phyloP scores from a whole-genome alignment of 2,113 vertebrate genomes.

The Alectura lathami region DNA sequence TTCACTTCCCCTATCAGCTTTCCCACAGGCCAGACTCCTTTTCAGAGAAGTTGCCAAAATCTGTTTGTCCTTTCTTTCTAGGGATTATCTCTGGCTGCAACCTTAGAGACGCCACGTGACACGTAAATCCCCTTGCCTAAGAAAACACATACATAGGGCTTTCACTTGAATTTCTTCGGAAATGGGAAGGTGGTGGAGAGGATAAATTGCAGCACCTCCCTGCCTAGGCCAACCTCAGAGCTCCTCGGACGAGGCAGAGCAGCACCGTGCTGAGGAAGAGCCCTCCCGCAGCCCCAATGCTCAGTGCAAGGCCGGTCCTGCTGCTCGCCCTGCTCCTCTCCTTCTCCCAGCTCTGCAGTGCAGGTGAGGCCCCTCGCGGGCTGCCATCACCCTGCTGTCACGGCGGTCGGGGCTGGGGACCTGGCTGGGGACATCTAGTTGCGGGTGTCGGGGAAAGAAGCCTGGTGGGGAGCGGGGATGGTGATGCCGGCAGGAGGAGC shows the following conservation, averaged over 20 bases:
- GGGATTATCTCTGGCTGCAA: not conserved
- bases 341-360: accelerated
- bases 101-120: not conserved
- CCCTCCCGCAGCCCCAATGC: not conserved
- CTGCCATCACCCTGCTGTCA: not conserved
- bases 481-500: not conserved
- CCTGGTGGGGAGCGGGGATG: accelerated
- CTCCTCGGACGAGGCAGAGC: not conserved
- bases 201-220: not conserved
- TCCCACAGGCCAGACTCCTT: not conserved
- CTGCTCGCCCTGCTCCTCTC: not conserved
- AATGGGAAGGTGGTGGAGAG: not conserved
- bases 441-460: not conserved
- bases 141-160: accelerated
- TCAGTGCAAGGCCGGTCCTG: not conserved
- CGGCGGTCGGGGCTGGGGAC: not conserved
- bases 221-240: not conserved
- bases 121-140: not conserved
- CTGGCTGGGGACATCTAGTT: accelerated
- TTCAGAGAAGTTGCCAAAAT: not conserved
- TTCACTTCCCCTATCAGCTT: not conserved
- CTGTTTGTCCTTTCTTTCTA: not conserved
- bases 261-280: not conserved
- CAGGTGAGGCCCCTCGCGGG: too few species aligned
- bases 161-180: not conserved